Evolutionary conservation across 2,888 invertebrate species (phyloP).

Genomic region (Beris morrisii): DNA sequence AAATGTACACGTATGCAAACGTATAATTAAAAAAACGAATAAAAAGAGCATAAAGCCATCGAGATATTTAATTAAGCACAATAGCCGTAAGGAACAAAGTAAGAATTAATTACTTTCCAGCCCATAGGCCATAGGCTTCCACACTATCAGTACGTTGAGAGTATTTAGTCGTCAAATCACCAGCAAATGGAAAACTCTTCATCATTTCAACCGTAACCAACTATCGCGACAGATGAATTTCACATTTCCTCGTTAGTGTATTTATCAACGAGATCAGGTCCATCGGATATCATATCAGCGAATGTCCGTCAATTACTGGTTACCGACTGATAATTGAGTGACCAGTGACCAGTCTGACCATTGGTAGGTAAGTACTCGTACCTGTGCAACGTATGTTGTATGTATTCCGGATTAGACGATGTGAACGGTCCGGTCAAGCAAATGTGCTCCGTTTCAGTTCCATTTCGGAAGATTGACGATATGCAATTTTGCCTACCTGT

Average conservation of each 20-base stretch:
- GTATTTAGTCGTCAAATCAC: constrained; percentile 27
- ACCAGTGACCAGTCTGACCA: constrained; percentile 1
- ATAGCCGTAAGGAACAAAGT: constrained; percentile 9
- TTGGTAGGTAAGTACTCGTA: too few species aligned
- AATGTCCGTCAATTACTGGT: constrained; percentile 8
- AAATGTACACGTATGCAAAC: too few species aligned
- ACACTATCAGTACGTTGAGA: constrained; percentile 12
- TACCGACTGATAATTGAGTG: constrained; percentile 17
- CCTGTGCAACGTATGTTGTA: too few species aligned
- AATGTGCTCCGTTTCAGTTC: too few species aligned
- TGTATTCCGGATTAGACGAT: too few species aligned
- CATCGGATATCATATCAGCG: constrained; percentile 8
- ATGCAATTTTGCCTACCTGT: too few species aligned
- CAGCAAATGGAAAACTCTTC: constrained; percentile 26
- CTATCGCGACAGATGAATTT: constrained; percentile 14
- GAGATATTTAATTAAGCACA: constrained; percentile 15
- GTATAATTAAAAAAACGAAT: too few species aligned
- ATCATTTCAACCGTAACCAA: background rate
- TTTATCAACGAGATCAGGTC: constrained; percentile 9
- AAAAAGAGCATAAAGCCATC: too few species aligned
- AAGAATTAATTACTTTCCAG: constrained; percentile 20
- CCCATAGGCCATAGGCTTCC: constrained; percentile 16
- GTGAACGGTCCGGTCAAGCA: too few species aligned
- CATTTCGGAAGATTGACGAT: too few species aligned
- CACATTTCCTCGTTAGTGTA: constrained; percentile 23